Base-by-base conservation (phyloP, 2,888 invertebrate genomes). In the Cephonodes hylas region DNA sequence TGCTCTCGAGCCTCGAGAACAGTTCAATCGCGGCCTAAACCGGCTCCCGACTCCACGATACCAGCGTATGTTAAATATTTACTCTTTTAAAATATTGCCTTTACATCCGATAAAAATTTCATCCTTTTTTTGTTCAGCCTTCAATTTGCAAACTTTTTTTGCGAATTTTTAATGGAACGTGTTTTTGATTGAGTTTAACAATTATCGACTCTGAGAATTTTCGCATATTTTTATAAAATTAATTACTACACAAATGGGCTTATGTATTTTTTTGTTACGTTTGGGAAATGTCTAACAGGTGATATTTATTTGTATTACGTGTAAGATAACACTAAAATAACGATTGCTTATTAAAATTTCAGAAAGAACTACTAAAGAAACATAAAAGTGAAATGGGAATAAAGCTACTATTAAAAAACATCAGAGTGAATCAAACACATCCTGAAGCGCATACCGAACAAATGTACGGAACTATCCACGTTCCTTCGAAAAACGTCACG, bases 11-110 rank as follows among this genome's bases (percentile, higher is more conserved):
- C n/a, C 22, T 56, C 56, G 58, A 46, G 79, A 83, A 88, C 81
- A 79, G 85, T 88, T 89, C 84, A 88, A 90, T 89, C 87, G 83
- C 77, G 81, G 85, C 76, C 73, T 74, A 80, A 83, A 85, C 86
- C 81, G 83, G 86, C 80, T 83, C 71, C 84, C 74, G 82, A 76
- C 73, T 81, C 72, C 77, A n/a, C 73, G 79, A 83, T 82, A 68
- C 64, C 67, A 85, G 83, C 82, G 75, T 66, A 70, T 68, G 72
- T 71, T 73, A 75, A 77, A 79, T 79, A 76, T 79, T 77, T 74
- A 68, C 71, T 74, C 69, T 75, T 78, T 69, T 67, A 68, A 71
- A 72, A 64, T 67, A 70, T 60, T 64, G 46, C 23, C 53, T 53
- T 53, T 53, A 31, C 53, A 53, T 53, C 18, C 31, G 53, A 53